A percentile compares a stretch with the other conserved stretches of the same genome.
phyloP scores from a whole-genome alignment of 2,888 invertebrate genomes.

The Trimorus sp. region DNA sequence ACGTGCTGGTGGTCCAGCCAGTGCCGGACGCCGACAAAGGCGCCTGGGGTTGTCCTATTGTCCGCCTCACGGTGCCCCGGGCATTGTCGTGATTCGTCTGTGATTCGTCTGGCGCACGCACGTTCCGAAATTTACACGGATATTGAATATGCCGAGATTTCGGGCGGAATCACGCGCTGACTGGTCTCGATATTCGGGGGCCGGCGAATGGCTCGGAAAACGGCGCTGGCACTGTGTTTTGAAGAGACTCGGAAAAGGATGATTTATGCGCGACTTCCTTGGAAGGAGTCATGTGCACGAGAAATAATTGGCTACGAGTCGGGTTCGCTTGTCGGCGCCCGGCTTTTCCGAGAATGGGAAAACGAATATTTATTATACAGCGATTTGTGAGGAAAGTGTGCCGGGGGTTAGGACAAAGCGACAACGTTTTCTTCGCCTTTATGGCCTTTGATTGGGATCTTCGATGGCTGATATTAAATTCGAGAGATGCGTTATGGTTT shows the following conservation, averaged over 20 bases:
- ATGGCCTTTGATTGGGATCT: conserved; percentile 30
- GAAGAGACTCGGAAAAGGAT: conserved; percentile 17
- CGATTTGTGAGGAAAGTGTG: conserved; percentile 46
- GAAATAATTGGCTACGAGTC: conserved; percentile 38
- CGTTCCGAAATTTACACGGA: conserved; percentile 47
- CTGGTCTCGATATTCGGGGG: not conserved
- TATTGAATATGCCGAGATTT: conserved; percentile 15
- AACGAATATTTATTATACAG: conserved; percentile 25
- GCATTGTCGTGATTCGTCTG: conserved; percentile 46
- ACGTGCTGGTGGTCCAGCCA: conserved; percentile 62
- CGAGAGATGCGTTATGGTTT: conserved; percentile 1
- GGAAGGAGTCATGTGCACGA: conserved; percentile 31
- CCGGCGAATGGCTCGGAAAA: conserved; percentile 21
- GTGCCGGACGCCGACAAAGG: conserved; percentile 62
- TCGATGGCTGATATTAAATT: conserved; percentile 15
- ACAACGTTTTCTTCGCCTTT: conserved; percentile 28
- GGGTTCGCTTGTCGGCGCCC: conserved; percentile 39
- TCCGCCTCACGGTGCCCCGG: conserved; percentile 27
- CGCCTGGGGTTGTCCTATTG: conserved; percentile 59
- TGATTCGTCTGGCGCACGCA: conserved; percentile 55
- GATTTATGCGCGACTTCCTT: conserved; percentile 38
- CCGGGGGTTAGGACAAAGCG: conserved; percentile 38
- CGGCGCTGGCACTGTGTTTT: conserved; percentile 33
- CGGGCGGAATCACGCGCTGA: conserved; percentile 27
- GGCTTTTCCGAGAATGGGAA: conserved; percentile 37